These are phyloP conservation scores for Hypocryptadius cinnamomeus DNA, from an alignment of 2,113 vertebrate species.

Conservation along the genomic window DNA sequence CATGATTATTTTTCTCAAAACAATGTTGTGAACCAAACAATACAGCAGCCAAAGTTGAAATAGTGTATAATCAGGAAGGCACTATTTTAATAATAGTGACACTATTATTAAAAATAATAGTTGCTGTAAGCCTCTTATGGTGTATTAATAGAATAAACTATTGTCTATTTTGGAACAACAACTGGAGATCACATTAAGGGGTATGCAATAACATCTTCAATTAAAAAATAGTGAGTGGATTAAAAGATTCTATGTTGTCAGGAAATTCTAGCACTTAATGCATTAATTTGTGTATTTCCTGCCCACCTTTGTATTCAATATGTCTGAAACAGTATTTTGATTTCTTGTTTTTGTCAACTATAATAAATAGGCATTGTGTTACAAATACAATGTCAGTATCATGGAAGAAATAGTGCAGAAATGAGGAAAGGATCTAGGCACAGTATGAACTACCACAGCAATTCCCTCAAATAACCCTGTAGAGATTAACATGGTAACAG, in stretches of 20 bases:
- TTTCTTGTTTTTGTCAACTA: background rate
- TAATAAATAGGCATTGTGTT: background rate
- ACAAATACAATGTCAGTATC: background rate
- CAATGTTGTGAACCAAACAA: background rate
- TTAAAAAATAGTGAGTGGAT: background rate
- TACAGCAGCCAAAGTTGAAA: background rate
- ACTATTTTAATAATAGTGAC: no score
- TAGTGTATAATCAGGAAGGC: background rate
- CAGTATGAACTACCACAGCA: background rate
- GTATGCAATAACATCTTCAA: background rate
- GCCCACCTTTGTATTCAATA: background rate
- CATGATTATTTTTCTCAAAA: constrained; percentile 16
- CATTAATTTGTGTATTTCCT: background rate
- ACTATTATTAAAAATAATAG: background rate
- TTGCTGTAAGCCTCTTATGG: constrained; percentile 8
- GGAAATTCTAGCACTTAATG: background rate
- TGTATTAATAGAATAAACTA: background rate
- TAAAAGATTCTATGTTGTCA: background rate
- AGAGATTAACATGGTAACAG: constrained; percentile 48
- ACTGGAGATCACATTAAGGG: background rate
- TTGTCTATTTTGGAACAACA: background rate
- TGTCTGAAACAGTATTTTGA: background rate
- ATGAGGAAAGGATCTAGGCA: background rate
- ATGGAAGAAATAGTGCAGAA: background rate
- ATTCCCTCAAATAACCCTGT: background rate